phyloP scores from a whole-genome alignment of 53 echinoderm and acorn worm species.

The Holothuria scabra region DNA sequence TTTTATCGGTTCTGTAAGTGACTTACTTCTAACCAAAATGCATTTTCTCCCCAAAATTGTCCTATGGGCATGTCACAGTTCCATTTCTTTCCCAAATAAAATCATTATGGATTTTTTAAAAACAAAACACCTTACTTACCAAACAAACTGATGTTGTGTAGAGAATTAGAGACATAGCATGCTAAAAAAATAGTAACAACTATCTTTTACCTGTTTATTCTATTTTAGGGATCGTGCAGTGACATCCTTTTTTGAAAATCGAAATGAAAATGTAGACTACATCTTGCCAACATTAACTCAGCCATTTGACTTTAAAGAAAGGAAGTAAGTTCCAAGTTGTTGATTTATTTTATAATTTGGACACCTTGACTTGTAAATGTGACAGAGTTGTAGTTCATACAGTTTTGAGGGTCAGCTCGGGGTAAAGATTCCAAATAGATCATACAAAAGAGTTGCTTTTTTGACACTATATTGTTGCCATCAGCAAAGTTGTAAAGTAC shows the following conservation, averaged over 20 bases:
- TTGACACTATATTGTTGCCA: too few relatives aligned
- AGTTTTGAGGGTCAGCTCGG: not conserved
- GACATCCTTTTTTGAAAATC: constrained; percentile 91
- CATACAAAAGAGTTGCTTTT: too few relatives aligned
- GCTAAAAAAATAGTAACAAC: not conserved
- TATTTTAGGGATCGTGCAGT: constrained; percentile 83
- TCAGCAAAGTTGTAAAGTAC: too few relatives aligned
- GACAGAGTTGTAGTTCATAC: not conserved
- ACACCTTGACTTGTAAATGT: not conserved
- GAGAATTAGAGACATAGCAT: not conserved
- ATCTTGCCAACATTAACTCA: constrained; percentile 94
- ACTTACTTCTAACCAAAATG: too few relatives aligned
- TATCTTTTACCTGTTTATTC: not conserved
- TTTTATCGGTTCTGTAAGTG: too few relatives aligned
- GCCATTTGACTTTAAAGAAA: constrained; percentile 97
- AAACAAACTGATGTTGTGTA: too few relatives aligned
- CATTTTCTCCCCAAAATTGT: not conserved
- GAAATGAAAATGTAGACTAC: constrained; percentile 88
- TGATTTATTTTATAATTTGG: not conserved
- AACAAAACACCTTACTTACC: too few relatives aligned
- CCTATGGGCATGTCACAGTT: too few relatives aligned
- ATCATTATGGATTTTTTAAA: too few relatives aligned
- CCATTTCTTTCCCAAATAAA: too few relatives aligned
- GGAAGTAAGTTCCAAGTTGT: constrained; percentile 74
- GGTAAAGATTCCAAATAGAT: not conserved